Percentiles rank a stretch among this genome's conserved stretches.
Evolutionary conservation across 2,113 vertebrate species (phyloP).

Genomic region (Mastomys coucha): DNA sequence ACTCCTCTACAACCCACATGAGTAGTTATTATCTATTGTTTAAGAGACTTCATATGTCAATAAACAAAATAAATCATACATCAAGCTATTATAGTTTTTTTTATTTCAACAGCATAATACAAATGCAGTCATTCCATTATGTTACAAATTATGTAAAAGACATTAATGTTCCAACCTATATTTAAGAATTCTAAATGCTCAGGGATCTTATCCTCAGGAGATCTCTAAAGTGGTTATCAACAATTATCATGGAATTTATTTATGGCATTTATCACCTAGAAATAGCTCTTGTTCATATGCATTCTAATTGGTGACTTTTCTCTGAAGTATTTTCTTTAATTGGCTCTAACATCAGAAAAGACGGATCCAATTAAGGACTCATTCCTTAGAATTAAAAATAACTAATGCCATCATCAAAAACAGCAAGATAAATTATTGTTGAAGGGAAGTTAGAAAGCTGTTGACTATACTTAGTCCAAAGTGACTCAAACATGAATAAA

Average conservation of each 20-base stretch:
- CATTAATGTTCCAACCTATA: not conserved
- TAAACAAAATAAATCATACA: conserved; percentile 43
- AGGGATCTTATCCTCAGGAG: conserved; percentile 9
- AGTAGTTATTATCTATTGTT: not conserved
- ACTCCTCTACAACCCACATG: not conserved
- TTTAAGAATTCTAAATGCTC: conserved; percentile 35
- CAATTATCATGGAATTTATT: conserved; percentile 64
- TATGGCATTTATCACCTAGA: conserved; percentile 33
- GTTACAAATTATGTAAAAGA: conserved; percentile 48
- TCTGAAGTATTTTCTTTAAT: conserved; percentile 59
- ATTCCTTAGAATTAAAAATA: conserved; percentile 63
- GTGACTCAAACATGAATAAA: not conserved
- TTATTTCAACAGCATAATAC: not conserved
- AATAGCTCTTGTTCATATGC: conserved; percentile 16
- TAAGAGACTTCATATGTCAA: not conserved
- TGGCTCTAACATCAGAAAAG: conserved; percentile 58
- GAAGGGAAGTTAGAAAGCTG: conserved; percentile 2
- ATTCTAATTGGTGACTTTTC: conserved; percentile 62
- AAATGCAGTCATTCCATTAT: conserved; percentile 57
- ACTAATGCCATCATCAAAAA: conserved; percentile 13
- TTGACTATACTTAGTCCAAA: not conserved
- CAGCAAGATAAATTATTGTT: conserved; percentile 33
- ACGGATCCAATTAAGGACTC: conserved; percentile 57
- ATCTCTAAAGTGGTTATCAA: conserved; percentile 62
- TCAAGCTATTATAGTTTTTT: not conserved